Percentiles rank a stretch among this genome's conserved stretches.
phyloP scores from a whole-genome alignment of 2,797 vertebrate genomes.

The Choloepus didactylus region DNA sequence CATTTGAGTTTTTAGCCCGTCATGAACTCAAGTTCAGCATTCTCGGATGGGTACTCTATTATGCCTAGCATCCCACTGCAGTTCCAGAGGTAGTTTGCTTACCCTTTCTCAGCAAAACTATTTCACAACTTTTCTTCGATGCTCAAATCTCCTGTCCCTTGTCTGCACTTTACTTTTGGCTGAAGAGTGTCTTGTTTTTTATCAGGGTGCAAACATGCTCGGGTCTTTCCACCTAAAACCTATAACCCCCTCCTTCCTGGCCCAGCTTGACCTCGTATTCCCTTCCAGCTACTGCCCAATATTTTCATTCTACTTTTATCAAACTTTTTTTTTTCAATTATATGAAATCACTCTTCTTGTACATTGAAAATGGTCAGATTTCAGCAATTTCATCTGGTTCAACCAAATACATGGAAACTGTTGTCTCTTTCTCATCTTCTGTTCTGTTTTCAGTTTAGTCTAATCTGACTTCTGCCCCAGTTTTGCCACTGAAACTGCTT shows the following conservation, averaged over 20 bases:
- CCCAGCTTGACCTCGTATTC: background rate
- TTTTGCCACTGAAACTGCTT: background rate
- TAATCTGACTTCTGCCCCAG: background rate
- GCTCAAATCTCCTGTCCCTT: background rate
- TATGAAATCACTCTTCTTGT: background rate
- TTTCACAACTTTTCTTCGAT: background rate
- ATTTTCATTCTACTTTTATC: background rate
- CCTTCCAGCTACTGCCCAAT: background rate
- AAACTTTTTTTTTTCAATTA: background rate
- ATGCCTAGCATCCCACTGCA: background rate
- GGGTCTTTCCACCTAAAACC: background rate
- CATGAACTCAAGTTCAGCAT: background rate
- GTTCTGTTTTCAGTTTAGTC: slow-evolving; percentile 14
- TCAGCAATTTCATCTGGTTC: background rate
- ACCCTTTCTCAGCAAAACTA: background rate
- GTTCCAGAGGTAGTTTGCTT: background rate
- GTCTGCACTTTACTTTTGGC: background rate
- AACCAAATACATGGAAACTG: background rate
- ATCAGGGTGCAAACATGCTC: background rate
- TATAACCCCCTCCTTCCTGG: background rate
- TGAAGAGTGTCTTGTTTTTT: background rate
- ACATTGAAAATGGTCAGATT: background rate
- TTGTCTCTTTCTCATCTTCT: background rate
- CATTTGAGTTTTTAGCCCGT: background rate
- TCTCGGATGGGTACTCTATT: background rate